phyloP scores from a whole-genome alignment of 2,888 invertebrate genomes.

The Volucella inflata region DNA sequence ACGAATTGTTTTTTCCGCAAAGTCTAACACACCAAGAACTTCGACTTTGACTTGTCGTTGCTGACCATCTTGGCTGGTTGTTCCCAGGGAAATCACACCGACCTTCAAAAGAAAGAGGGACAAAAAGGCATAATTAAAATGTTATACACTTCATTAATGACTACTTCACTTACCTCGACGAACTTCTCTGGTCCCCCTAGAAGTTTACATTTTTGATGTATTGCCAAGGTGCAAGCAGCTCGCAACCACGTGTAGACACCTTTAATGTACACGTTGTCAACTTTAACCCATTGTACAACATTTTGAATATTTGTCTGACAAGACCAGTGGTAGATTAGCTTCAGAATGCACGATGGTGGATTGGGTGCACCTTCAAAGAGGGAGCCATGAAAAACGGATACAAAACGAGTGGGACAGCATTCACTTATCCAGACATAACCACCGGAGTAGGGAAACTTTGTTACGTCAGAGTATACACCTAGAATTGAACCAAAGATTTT shows the following conservation, averaged over 20 bases:
- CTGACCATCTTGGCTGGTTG: slow-evolving; percentile 91
- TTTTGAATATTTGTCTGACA: slow-evolving; percentile 95
- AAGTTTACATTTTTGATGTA: slow-evolving; percentile 90
- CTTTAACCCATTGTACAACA: slow-evolving; percentile 94
- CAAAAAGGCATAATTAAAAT: background rate
- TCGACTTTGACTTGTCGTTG: slow-evolving; percentile 94
- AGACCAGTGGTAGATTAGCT: slow-evolving; percentile 95
- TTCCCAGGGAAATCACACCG: slow-evolving; percentile 94
- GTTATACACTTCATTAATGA: background rate
- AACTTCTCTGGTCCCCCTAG: slow-evolving; percentile 89
- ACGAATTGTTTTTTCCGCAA: slow-evolving; percentile 89
- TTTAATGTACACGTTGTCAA: slow-evolving; percentile 88
- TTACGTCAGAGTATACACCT: slow-evolving; percentile 94
- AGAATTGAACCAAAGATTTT: slow-evolving; percentile 56
- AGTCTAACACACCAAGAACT: slow-evolving; percentile 92
- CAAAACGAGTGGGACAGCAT: slow-evolving; percentile 93
- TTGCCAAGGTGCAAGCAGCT: slow-evolving; percentile 91
- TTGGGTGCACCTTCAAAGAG: slow-evolving; percentile 94
- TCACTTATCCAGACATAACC: slow-evolving; percentile 96
- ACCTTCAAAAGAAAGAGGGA: slow-evolving; percentile 80
- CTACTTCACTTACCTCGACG: slow-evolving; percentile 85
- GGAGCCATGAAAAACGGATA: slow-evolving; percentile 94
- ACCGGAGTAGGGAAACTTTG: slow-evolving; percentile 93
- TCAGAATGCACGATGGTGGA: slow-evolving; percentile 92
- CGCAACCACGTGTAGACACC: slow-evolving; percentile 89